phyloP scores from a whole-genome alignment of 2,797 vertebrate species.

The Darevskia nairensis region DNA sequence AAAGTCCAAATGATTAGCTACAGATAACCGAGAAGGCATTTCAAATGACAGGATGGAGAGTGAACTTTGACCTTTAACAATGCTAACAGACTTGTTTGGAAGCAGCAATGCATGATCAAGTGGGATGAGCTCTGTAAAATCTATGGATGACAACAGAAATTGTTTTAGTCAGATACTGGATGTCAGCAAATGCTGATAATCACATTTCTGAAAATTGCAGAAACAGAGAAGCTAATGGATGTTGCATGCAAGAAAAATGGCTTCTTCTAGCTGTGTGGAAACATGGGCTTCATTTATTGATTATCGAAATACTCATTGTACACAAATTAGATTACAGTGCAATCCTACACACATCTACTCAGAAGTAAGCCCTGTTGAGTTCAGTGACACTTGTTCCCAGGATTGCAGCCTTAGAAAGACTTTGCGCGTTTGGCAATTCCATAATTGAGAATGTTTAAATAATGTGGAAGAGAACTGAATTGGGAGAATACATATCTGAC shows the following conservation, averaged over 20 bases:
- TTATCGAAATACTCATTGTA: neutral
- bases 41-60: neutral
- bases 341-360: neutral
- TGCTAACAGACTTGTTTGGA: neutral
- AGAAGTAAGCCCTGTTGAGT: neutral
- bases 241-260: neutral
- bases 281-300: neutral
- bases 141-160: neutral
- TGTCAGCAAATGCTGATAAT: neutral
- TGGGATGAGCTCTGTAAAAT: neutral
- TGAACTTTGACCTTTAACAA: neutral
- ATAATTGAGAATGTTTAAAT: neutral
- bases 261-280: neutral
- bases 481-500: neutral
- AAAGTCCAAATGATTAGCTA: neutral
- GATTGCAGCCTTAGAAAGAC: too few relatives aligned
- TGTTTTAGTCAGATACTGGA: neutral
- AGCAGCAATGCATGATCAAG: neutral
- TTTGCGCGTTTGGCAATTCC: neutral
- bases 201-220: neutral
- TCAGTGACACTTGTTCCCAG: too few relatives aligned
- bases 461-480: neutral
- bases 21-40: neutral
- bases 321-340: neutral
- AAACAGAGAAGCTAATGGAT: neutral